These are phyloP conservation scores for Synanthedon vespiformis DNA, from an alignment of 2,888 invertebrate species.

Conservation along the genomic window DNA sequence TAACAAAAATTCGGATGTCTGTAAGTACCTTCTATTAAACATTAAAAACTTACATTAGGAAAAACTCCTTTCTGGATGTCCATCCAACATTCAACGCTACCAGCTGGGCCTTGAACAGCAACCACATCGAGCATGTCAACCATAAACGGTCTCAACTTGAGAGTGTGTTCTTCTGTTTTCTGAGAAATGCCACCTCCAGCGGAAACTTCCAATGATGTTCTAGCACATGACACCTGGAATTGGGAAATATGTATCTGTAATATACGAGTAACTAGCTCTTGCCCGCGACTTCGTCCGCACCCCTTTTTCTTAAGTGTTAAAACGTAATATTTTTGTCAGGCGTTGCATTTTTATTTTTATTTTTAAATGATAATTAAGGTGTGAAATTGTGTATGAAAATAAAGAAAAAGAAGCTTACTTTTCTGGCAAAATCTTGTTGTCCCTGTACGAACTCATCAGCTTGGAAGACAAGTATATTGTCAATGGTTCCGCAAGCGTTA, in stretches of 20 bases:
- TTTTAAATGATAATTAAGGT: no score
- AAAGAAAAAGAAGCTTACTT: conserved; percentile 27
- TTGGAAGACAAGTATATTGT: conserved; percentile 77
- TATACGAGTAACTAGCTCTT: no score
- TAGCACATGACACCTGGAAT: conserved; percentile 53
- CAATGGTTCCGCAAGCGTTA: conserved; percentile 72
- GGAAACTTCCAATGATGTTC: conserved; percentile 49
- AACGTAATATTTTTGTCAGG: no score
- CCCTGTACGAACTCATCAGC: conserved; percentile 76
- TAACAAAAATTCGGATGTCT: no score
- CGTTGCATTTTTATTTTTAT: no score
- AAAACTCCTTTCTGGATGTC: conserved; percentile 78
- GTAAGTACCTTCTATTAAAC: no score
- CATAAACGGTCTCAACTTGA: conserved; percentile 73
- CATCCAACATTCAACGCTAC: conserved; percentile 82
- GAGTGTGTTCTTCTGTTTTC: conserved; percentile 37
- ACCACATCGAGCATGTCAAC: conserved; percentile 78
- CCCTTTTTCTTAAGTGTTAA: no score
- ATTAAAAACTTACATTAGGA: conserved; percentile 68
- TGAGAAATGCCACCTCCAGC: conserved; percentile 21
- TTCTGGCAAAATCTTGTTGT: conserved; percentile 74
- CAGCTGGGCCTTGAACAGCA: conserved; percentile 73
- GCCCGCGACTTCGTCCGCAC: no score
- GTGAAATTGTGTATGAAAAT: no score
- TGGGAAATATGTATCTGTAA: neutral